Evolutionary conservation across 1,140 invertebrate species (phyloP).

Genomic region (Drosophila ambigua): DNA sequence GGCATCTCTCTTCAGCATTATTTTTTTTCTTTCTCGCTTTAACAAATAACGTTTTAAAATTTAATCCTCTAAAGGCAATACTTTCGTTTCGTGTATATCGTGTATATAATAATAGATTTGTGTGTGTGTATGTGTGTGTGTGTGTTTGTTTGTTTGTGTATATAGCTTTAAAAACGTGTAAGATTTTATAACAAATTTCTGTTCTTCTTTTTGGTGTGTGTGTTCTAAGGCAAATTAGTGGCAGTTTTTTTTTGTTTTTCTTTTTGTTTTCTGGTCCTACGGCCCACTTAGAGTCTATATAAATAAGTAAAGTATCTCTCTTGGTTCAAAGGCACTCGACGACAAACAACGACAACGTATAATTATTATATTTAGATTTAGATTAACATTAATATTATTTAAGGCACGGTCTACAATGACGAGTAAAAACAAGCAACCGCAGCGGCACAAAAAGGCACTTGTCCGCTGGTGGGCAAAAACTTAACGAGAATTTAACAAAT

Average conservation of each 20-base stretch:
- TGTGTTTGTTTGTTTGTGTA: constrained; percentile 3
- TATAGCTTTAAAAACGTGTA: constrained; percentile 61
- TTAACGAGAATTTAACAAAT: constrained; percentile 56
- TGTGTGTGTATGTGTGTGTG: constrained; percentile 38
- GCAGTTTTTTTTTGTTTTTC: constrained; percentile 36
- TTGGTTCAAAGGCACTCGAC: constrained; percentile 65
- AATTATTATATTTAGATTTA: constrained; percentile 9
- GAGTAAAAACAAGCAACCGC: constrained; percentile 35
- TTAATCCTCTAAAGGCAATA: constrained; percentile 48
- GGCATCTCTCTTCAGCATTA: constrained; percentile 10
- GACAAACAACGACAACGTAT: constrained; percentile 50
- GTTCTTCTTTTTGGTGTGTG: constrained; percentile 12
- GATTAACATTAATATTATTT: constrained; percentile 32
- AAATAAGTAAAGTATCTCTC: constrained; percentile 47
- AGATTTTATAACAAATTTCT: constrained; percentile 58
- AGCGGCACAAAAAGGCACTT: constrained; percentile 56
- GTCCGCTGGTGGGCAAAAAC: constrained; percentile 29
- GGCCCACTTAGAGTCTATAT: constrained; percentile 38
- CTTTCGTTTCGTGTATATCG: constrained; percentile 37
- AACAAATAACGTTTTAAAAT: constrained; percentile 67
- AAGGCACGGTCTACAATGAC: constrained; percentile 62
- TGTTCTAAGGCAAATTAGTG: constrained; percentile 75
- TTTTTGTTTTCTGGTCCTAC: constrained; percentile 19
- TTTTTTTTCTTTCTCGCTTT: constrained; percentile 2
- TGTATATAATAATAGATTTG: constrained; percentile 53